These are phyloP conservation scores for Phrynocephalus guinanensis DNA, from an alignment of 2,797 vertebrate species.

Conservation along the genomic window DNA sequence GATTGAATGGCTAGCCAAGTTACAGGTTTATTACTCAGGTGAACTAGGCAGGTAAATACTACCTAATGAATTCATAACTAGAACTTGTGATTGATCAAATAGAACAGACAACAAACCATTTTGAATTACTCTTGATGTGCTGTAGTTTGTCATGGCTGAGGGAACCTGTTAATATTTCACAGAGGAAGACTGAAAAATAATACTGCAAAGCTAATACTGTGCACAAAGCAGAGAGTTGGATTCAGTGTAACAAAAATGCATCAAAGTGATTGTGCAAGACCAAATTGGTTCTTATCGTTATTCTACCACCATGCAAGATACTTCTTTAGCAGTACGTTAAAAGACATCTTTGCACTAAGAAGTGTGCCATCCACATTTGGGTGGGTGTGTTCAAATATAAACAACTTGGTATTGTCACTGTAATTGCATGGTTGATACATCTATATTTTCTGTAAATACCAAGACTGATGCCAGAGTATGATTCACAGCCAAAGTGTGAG, in stretches of 20 bases:
- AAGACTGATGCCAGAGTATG: not conserved
- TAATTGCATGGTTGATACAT: not conserved
- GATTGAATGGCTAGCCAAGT: not conserved
- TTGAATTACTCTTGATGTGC: not conserved
- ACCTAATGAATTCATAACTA: not conserved
- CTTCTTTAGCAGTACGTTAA: not conserved
- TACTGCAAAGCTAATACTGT: not conserved
- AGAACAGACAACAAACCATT: not conserved
- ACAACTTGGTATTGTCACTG: slow-evolving; percentile 13
- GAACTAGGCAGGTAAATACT: not conserved
- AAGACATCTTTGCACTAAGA: slow-evolving; percentile 4
- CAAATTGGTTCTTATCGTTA: not conserved
- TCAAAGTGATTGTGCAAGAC: not conserved
- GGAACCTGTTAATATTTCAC: not conserved
- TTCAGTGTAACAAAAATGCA: not conserved
- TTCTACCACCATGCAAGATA: not conserved
- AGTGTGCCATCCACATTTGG: not conserved
- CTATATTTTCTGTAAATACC: not conserved
- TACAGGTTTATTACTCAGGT: not conserved
- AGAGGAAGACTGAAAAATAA: not conserved
- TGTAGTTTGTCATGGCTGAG: not conserved
- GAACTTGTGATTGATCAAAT: not conserved
- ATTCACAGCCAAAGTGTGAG: slow-evolving; percentile 13
- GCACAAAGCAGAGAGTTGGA: not conserved
- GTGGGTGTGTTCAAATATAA: not conserved